Conservation (phyloP, 2,888 invertebrate genomes). For the Parapristionchus giblindavisi region DNA sequence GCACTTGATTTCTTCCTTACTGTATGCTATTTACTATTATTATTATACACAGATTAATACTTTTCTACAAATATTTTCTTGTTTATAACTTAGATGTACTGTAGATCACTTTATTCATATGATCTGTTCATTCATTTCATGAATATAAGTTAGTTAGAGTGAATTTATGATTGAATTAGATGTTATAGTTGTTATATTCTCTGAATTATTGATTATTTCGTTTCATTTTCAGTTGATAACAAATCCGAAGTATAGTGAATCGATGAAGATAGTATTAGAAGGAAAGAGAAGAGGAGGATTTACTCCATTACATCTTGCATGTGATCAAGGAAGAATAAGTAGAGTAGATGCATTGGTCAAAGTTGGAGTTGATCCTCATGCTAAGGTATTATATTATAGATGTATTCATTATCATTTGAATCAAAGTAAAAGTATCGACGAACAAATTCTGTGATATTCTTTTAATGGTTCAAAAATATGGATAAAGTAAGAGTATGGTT, state of each 20-base stretch:
- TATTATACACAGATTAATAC: not conserved
- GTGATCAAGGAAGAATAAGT: slow-evolving; percentile 34
- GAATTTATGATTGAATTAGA: not conserved
- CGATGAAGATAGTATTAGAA: slow-evolving; percentile 1
- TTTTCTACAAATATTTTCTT: not conserved
- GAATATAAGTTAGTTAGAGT: not conserved
- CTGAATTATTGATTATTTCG: not conserved
- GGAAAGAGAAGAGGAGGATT: slow-evolving; percentile 32
- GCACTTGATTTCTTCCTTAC: slow-evolving; percentile 23
- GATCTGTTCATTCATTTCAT: not conserved
- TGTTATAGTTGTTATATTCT: not conserved
- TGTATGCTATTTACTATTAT: not conserved
- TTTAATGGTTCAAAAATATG: no score
- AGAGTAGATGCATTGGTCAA: slow-evolving; percentile 32
- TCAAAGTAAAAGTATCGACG: no score
- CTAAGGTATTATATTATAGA: no score
- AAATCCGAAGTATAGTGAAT: not conserved
- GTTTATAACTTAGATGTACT: no score
- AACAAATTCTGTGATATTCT: no score
- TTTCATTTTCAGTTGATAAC: slow-evolving; percentile 3
- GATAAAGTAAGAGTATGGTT: no score
- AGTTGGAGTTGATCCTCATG: slow-evolving; percentile 31
- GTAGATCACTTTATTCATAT: no score
- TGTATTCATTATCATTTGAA: no score
- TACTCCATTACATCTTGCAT: slow-evolving; percentile 35